These are phyloP conservation scores for Matsumyia berberina DNA, from an alignment of 2,888 invertebrate species.

Conservation along the genomic window DNA sequence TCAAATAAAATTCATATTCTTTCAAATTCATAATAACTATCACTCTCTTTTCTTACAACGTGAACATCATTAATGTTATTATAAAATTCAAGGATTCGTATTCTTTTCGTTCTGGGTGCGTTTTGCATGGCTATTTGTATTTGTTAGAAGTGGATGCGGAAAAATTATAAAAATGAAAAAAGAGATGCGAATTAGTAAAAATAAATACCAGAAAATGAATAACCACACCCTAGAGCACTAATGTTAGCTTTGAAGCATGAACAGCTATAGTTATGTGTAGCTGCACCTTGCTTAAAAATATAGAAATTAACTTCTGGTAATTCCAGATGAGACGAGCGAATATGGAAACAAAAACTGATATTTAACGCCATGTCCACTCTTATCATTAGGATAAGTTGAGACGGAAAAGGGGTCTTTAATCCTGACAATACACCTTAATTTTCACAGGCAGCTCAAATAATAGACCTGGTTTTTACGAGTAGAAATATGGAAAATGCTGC, in stretches of 20 bases:
- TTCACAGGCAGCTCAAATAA: too few relatives aligned
- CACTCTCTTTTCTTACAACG: slow-evolving; percentile 52
- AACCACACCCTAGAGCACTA: slow-evolving; percentile 55
- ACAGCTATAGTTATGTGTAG: too few relatives aligned
- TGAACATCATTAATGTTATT: slow-evolving; percentile 61
- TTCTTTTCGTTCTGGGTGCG: slow-evolving; percentile 53
- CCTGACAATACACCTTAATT: too few relatives aligned
- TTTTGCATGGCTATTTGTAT: slow-evolving; percentile 47
- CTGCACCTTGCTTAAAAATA: too few relatives aligned
- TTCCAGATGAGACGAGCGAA: too few relatives aligned
- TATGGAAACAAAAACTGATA: too few relatives aligned
- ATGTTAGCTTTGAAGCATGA: slow-evolving; percentile 4
- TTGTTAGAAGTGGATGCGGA: slow-evolving; percentile 49
- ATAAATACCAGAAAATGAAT: slow-evolving; percentile 12
- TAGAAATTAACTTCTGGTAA: too few relatives aligned
- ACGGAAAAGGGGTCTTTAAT: too few relatives aligned
- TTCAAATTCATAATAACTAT: slow-evolving; percentile 57
- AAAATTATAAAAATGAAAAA: slow-evolving; percentile 57
- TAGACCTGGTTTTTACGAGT: too few relatives aligned
- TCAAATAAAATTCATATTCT: slow-evolving; percentile 10
- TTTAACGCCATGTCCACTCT: too few relatives aligned
- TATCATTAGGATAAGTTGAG: too few relatives aligned
- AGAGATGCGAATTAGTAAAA: slow-evolving; percentile 61
- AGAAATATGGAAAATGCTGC: too few relatives aligned
- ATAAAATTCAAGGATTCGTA: slow-evolving; percentile 68